Evolutionary conservation across 2,888 invertebrate species (phyloP).

Genomic region (Syritta pipiens): DNA sequence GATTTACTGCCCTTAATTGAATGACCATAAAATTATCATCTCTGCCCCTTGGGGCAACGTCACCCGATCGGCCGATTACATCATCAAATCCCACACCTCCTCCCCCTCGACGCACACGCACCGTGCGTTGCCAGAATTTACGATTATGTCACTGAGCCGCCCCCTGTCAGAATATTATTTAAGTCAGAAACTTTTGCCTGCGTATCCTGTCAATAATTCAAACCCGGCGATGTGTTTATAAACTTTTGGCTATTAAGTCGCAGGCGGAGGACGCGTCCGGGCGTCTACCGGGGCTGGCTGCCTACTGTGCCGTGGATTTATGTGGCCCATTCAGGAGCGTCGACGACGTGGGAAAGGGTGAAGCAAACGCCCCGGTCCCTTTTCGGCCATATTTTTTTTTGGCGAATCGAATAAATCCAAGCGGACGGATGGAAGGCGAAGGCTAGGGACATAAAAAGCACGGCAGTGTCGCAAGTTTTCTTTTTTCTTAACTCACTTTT

Average conservation of each 20-base stretch:
- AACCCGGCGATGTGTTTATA: slow-evolving; percentile 63
- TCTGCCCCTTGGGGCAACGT: not conserved
- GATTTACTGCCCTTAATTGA: slow-evolving; percentile 52
- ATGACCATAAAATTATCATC: slow-evolving; percentile 58
- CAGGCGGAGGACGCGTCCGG: slow-evolving; percentile 32
- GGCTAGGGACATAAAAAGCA: not conserved
- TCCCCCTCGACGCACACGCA: slow-evolving; percentile 24
- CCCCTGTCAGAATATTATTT: slow-evolving; percentile 52
- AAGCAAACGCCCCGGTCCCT: slow-evolving; percentile 32
- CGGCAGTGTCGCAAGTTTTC: slow-evolving; percentile 51
- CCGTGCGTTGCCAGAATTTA: slow-evolving; percentile 38
- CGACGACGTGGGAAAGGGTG: slow-evolving; percentile 23
- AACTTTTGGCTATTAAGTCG: slow-evolving; percentile 66
- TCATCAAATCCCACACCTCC: slow-evolving; percentile 2
- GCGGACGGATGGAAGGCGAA: not conserved
- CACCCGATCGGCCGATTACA: slow-evolving; percentile 25
- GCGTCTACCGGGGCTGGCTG: slow-evolving; percentile 1
- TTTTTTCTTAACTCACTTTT: too few species aligned
- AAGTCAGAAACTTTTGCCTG: slow-evolving; percentile 40
- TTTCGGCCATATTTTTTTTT: slow-evolving; percentile 46
- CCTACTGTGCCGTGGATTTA: slow-evolving; percentile 58
- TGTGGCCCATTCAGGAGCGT: slow-evolving; percentile 11
- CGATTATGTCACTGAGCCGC: slow-evolving; percentile 31
- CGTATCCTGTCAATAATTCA: slow-evolving; percentile 63
- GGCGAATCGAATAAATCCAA: slow-evolving; percentile 61